Conservation (phyloP, 2,888 invertebrate species). For the Sympetrum striolatum region DNA sequence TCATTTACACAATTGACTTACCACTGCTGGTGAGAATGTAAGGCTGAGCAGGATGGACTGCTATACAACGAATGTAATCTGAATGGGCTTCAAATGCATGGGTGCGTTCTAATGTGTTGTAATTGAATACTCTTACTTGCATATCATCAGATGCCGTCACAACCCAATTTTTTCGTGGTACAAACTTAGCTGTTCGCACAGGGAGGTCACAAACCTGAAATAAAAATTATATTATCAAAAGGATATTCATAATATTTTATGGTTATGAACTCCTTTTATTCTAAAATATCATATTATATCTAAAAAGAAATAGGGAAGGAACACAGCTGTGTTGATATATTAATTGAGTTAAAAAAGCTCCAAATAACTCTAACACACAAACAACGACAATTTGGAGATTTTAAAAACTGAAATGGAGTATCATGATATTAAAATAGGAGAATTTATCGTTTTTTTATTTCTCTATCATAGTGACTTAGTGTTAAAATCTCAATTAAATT, state of each 20-base stretch:
- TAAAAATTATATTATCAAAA: not conserved
- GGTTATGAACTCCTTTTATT: too few relatives aligned
- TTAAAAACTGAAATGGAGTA: too few relatives aligned
- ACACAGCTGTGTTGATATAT: too few relatives aligned
- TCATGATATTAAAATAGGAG: too few relatives aligned
- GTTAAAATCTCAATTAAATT: too few relatives aligned
- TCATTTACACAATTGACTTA: slow-evolving; percentile 63
- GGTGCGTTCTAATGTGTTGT: slow-evolving; percentile 95
- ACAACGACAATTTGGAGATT: too few relatives aligned
- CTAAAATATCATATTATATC: too few relatives aligned
- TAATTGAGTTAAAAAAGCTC: too few relatives aligned
- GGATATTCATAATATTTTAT: not conserved
- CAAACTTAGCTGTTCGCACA: slow-evolving; percentile 94
- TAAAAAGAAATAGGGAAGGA: too few relatives aligned
- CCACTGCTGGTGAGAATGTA: slow-evolving; percentile 96
- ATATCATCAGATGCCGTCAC: slow-evolving; percentile 97
- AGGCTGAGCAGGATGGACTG: slow-evolving; percentile 96
- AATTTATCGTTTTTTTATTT: too few relatives aligned
- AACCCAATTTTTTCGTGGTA: slow-evolving; percentile 98
- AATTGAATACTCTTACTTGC: slow-evolving; percentile 96
- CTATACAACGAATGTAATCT: slow-evolving; percentile 96
- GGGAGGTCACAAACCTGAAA: slow-evolving; percentile 87
- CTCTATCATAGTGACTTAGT: too few relatives aligned
- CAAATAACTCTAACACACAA: too few relatives aligned
- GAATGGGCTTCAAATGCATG: slow-evolving; percentile 98